Evolutionary conservation across 2,797 vertebrate species (phyloP).

Genomic region (Pangasius djambal): DNA sequence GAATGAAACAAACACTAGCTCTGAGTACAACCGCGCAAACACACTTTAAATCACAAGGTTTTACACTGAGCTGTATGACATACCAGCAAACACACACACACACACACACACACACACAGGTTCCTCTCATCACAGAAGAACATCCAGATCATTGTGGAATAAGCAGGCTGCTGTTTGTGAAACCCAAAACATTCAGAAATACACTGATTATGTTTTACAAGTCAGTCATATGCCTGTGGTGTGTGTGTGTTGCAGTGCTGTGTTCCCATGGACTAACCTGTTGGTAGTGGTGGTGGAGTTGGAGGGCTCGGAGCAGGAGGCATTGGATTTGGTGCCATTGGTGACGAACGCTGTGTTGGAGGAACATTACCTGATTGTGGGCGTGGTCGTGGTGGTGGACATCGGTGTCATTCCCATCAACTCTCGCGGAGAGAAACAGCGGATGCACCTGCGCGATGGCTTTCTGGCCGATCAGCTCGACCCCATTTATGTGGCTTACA

Average conservation of each 20-base stretch:
- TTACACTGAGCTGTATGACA: background rate
- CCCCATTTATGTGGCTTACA: conserved; percentile 92
- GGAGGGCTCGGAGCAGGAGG: conserved; percentile 97
- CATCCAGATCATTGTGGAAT: background rate
- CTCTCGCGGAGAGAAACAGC: conserved; percentile 98
- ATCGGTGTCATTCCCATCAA: conserved; percentile 99
- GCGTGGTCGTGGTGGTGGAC: conserved; percentile 98
- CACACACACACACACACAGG: background rate
- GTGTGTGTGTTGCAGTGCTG: conserved; percentile 79
- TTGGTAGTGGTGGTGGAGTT: conserved; percentile 98
- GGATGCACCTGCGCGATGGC: conserved; percentile 98
- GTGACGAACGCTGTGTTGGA: conserved; percentile 98
- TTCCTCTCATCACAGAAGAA: background rate
- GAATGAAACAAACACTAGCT: background rate
- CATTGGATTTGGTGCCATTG: conserved; percentile 97
- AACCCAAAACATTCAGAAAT: background rate
- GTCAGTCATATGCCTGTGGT: background rate
- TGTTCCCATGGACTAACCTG: conserved; percentile 99
- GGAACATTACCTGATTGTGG: conserved; percentile 98
- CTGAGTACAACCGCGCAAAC: background rate
- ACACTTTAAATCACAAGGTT: background rate
- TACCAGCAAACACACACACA: background rate
- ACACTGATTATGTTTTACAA: background rate
- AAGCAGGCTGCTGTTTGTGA: background rate
- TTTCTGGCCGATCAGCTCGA: conserved; percentile 98